Evolutionary conservation across 92 coral and sea anemone species (phyloP).

Genomic region (Bergia sp.): DNA sequence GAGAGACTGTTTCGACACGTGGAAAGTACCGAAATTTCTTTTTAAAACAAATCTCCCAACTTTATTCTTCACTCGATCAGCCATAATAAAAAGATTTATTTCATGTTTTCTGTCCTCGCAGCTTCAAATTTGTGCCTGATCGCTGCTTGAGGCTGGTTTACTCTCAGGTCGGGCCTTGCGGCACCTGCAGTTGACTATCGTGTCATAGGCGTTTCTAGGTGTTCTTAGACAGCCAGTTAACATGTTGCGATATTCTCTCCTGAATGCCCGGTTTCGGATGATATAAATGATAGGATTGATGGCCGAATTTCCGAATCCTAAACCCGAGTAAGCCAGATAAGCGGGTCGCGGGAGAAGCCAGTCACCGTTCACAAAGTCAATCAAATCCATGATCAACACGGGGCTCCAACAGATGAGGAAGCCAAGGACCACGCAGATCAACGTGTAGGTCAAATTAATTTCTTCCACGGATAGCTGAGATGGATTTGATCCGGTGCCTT

Average conservation of each 20-base stretch:
- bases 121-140: too few species aligned
- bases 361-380: too few species aligned
- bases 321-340: slow-evolving; percentile 66
- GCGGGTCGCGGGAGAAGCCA: slow-evolving; percentile 41
- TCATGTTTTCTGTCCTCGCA: too few species aligned
- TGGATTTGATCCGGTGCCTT: neutral
- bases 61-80: too few species aligned
- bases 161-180: neutral
- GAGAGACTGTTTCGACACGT: too few species aligned
- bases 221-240: slow-evolving; percentile 42
- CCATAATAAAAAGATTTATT: too few species aligned
- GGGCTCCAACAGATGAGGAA: slow-evolving; percentile 73
- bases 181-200: neutral
- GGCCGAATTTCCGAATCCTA: slow-evolving; percentile 66
- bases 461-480: slow-evolving; percentile 65
- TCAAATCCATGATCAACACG: slow-evolving; percentile 57
- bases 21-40: too few species aligned
- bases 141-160: too few species aligned
- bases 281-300: slow-evolving; percentile 60
- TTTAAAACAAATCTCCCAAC: too few species aligned
- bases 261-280: neutral
- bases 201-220: neutral
- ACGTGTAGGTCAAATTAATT: slow-evolving; percentile 54
- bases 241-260: slow-evolving; percentile 22
- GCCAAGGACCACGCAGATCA: slow-evolving; percentile 31